A percentile compares a stretch with the other conserved stretches of the same genome.
These are phyloP conservation scores for Actinemys pallida DNA, from an alignment of 2,113 vertebrate genomes.

Conservation along the genomic window DNA sequence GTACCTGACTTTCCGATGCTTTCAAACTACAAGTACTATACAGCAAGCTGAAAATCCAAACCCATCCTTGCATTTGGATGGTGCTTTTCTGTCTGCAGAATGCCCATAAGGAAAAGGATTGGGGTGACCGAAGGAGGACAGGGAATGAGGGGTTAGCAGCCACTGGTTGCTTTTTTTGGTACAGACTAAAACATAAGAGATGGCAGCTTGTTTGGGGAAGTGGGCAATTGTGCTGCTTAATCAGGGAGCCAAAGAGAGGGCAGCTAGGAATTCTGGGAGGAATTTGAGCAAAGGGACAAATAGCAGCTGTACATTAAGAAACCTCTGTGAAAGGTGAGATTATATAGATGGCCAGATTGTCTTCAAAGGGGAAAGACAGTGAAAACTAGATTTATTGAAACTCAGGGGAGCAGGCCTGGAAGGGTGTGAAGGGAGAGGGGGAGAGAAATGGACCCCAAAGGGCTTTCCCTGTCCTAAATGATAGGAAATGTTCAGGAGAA, in stretches of 20 bases:
- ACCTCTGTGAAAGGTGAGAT: neutral
- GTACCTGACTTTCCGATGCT: neutral
- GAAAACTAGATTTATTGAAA: neutral
- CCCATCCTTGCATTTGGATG: neutral
- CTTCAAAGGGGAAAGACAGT: neutral
- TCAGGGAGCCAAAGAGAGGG: neutral
- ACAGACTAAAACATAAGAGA: neutral
- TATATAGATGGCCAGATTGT: neutral
- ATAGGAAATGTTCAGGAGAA: neutral
- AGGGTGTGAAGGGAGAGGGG: no score
- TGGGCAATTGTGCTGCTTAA: neutral
- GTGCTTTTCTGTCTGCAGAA: neutral
- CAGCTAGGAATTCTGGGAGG: neutral
- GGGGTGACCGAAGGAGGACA: neutral
- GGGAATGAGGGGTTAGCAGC: neutral
- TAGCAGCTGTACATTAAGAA: fast-evolving
- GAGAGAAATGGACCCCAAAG: fast-evolving
- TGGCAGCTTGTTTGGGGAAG: neutral
- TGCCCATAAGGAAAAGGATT: neutral
- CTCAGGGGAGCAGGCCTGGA: neutral
- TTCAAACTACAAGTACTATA: neutral
- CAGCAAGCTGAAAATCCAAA: neutral
- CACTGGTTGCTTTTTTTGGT: neutral
- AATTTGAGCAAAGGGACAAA: fast-evolving
- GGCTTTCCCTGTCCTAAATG: neutral